Evolutionary conservation across 2,113 vertebrate species (phyloP).

Genomic region (Hippocampus comes): DNA sequence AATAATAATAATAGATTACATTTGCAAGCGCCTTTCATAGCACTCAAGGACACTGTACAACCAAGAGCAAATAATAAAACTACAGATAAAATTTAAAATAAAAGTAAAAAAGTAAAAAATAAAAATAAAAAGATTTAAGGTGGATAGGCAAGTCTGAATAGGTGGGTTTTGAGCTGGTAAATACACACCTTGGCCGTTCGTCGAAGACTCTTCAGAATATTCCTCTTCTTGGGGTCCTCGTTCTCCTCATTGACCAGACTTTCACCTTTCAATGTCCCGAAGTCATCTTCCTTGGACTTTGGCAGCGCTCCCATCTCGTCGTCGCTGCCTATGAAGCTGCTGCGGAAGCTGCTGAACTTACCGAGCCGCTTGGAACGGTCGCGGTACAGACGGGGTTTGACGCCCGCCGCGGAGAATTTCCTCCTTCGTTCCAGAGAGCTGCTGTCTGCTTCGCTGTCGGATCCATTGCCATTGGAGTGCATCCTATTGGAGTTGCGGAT

Average conservation of each 20-base stretch:
- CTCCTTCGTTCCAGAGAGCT: constrained; percentile 86
- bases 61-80: too few relatives aligned
- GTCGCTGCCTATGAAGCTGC: constrained; percentile 88
- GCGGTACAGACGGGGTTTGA: constrained; percentile 87
- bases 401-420: constrained; percentile 71
- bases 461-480: constrained; percentile 89
- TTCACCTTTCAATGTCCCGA: constrained; percentile 77
- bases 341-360: constrained; percentile 86
- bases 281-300: constrained; percentile 87
- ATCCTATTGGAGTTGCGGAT: constrained; percentile 91
- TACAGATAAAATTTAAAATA: too few relatives aligned
- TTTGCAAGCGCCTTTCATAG: too few relatives aligned
- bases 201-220: constrained; percentile 88
- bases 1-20: too few relatives aligned
- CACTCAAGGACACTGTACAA: too few relatives aligned
- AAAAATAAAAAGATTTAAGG: too few relatives aligned
- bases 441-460: constrained; percentile 91
- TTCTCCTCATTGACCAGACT: constrained; percentile 78
- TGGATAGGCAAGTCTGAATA: too few relatives aligned
- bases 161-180: too few relatives aligned
- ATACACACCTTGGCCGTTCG: constrained; percentile 87
- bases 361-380: constrained; percentile 86
- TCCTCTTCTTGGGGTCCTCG: constrained; percentile 81
- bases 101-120: too few relatives aligned
- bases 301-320: constrained; percentile 84